phyloP scores from a whole-genome alignment of 2,888 invertebrate species.

The Amphipoea oculea region DNA sequence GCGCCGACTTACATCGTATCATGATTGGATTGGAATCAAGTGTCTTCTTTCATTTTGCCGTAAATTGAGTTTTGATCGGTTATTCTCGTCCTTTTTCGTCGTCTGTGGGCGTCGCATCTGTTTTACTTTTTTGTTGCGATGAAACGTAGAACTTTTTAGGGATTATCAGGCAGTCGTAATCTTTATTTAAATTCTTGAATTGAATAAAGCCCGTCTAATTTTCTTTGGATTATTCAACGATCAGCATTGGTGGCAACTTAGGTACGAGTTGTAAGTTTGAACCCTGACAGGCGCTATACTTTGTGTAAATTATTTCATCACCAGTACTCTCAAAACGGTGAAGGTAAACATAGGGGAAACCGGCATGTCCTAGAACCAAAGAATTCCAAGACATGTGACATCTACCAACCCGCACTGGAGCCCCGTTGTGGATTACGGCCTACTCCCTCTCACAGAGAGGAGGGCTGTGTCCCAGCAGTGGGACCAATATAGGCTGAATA shows the following conservation, averaged over 20 bases:
- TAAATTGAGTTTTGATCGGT: constrained; percentile 64
- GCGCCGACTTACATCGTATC: constrained; percentile 55
- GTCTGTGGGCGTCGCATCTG: constrained; percentile 43
- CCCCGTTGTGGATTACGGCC: too few relatives aligned
- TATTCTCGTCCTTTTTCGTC: constrained; percentile 44
- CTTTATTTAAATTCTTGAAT: constrained; percentile 13
- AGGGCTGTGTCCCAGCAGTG: too few relatives aligned
- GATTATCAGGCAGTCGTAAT: not conserved
- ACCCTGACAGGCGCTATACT: not conserved
- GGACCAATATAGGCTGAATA: too few relatives aligned
- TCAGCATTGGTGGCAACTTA: not conserved
- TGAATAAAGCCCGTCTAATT: constrained; percentile 1
- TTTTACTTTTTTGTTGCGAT: constrained; percentile 47
- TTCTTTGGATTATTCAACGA: not conserved
- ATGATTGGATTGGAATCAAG: constrained; percentile 69
- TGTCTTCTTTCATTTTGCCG: constrained; percentile 65
- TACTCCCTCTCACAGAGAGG: too few relatives aligned
- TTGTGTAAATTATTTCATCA: not conserved
- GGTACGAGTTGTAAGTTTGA: not conserved
- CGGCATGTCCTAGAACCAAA: too few relatives aligned
- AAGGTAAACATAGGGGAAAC: not conserved
- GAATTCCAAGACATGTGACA: too few relatives aligned
- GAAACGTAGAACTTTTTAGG: constrained; percentile 15
- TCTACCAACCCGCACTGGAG: too few relatives aligned
- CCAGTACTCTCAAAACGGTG: not conserved